Base-by-base conservation (phyloP, 2,113 vertebrate genomes). In the Prochilodus magdalenae region DNA sequence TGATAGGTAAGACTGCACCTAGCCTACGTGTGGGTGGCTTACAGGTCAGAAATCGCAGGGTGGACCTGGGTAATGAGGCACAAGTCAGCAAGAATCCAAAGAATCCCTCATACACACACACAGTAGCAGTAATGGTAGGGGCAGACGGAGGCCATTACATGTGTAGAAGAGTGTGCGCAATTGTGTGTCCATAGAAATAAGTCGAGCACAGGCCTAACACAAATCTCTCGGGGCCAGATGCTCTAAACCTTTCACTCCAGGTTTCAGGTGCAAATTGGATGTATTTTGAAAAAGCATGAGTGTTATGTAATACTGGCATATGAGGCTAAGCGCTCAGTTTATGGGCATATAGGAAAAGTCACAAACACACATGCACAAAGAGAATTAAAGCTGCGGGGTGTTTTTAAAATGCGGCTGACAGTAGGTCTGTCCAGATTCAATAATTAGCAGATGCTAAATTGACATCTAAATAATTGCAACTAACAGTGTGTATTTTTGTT, bases 51-150 rank as follows among this genome's bases (percentile, higher is more conserved):
- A 75, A 49, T 20, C 57, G 12, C 47, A n/a, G 79, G 57, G 44
- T 73, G 47, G 44, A 75, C 29, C 18, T 73, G 30, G n/a, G 47
- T 84, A 81, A 84, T 77, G 73, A 84, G 66, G 40, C 40, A 29
- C 29, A 33, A 63, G 20, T 27, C n/a, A 77, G 27, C 44, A 67
- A n/a, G 3, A 27, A 66, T 15, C 30, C 57, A 71, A 29, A n/a
- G 30, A 51, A 18, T 44, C n/a, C 63, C 40, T 40, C 55, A 73
- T 27, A 78, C 57, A 73, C 20, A 20, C 63, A 76, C 51, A 76
- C 7, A 47, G 3, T 24, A 22, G 71, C 18, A n/a, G 27, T 66
- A 67, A 67, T 36, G 30, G 33, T 24, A 36, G 33, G 29, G 26
- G 14, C 59, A 60, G 66, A 66, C 27, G 53, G 10, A 77, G 81